phyloP scores from a whole-genome alignment of 1,140 invertebrate genomes.

The Apolygus lucorum region DNA sequence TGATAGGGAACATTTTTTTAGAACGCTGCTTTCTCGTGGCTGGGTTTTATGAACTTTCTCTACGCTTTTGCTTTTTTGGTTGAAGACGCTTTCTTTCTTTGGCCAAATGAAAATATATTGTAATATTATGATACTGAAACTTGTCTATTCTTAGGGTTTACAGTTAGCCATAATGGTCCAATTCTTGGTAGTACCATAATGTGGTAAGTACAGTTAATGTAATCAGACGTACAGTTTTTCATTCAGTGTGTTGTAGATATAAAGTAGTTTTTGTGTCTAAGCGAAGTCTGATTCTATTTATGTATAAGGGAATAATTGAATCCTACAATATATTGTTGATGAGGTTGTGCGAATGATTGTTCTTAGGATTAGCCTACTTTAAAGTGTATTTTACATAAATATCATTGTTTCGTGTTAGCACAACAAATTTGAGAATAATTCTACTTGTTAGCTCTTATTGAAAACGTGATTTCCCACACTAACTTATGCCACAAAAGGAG shows the following conservation, averaged over 20 bases:
- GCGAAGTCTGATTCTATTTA: background rate
- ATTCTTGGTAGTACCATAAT: too few relatives aligned
- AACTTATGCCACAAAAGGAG: too few relatives aligned
- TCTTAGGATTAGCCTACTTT: background rate
- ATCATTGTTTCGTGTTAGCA: background rate
- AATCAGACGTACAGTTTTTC: too few relatives aligned
- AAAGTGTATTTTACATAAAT: background rate
- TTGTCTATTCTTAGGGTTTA: background rate
- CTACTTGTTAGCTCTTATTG: background rate
- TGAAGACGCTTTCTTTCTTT: background rate
- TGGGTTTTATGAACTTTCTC: background rate
- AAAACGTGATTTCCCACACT: background rate
- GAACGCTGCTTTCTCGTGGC: background rate
- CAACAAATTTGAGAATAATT: background rate
- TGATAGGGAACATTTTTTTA: constrained; percentile 29
- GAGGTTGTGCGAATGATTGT: background rate
- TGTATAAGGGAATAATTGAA: background rate
- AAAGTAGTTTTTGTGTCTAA: too few relatives aligned
- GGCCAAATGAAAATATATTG: background rate
- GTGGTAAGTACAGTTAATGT: too few relatives aligned
- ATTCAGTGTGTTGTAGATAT: too few relatives aligned
- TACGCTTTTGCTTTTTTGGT: background rate
- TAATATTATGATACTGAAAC: background rate
- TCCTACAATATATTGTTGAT: background rate
- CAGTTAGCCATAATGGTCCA: background rate